Base-by-base conservation (phyloP, 2,113 vertebrate genomes). In the Leptosomus discolor region DNA sequence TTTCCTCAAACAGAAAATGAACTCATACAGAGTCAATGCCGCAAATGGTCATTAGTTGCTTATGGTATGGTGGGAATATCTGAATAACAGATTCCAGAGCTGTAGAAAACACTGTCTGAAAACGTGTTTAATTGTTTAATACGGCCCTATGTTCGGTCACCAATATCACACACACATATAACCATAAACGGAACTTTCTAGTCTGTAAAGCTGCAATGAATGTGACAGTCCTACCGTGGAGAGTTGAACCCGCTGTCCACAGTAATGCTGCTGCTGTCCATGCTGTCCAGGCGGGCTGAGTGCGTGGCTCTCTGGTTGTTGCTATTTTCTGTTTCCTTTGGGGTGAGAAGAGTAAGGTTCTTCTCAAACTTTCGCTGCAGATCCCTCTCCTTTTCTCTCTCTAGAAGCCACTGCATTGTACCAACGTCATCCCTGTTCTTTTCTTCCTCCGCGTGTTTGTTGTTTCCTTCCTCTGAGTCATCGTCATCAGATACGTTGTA, bases 231-330 rank as follows among this genome's bases (percentile, higher is more conserved):
- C 99, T 98, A 99, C 99, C 99, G 98, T 98, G 99, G 99, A 77
- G 99, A 99, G 98, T 99, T 99, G 99, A 99, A 99, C 97, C 99
- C 99, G 98, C 99, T 99, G 98, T 99, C 99, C 94, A 99, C 99
- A 24, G 99, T 99, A 94, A 99, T 99, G 50, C 99, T 99, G 98
- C 99, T 99, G 98, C 99, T 99, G 98, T 99, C 99, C 99, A 99
- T 99, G 97, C 99, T 99, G 98, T 99, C 99, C 37, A 99, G 98
- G 48, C 99, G 98, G 30, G 99, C 99, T 4, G 99, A 99, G 85
- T 99, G 99, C 21, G 98, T 99, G n/a, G 99, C 98, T 97, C 99
- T 99, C 98, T 99, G 99, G 97, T 97, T 99, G 98, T 98, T 99
- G 98, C 98, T 98, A 92, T 99, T 99, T 86, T 99, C 99, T 1